Evolutionary conservation across 2,888 invertebrate genomes (phyloP), one percentile per base, ranked within the genome.

Genomic region (Limulus polyphemus): DNA sequence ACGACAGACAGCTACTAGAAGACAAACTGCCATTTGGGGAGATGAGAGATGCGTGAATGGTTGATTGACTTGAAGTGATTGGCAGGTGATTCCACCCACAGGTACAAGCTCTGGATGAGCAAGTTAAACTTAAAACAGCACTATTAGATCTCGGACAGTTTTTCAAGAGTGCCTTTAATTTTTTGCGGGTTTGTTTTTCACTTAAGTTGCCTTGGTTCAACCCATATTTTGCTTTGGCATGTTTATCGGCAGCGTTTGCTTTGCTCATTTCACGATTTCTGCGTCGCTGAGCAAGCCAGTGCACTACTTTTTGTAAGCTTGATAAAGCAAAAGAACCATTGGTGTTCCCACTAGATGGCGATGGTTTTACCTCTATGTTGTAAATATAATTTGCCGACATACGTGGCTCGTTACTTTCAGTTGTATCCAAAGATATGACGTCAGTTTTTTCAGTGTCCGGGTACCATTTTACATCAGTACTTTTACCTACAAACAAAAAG

Each of bases 131-230:
- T 32, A 32, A 32, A 32, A 32, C 3, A 2, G 1, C 32, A 32
- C 32, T 32, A 7, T 32, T 32, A 32, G 32, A 32, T 11, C 32
- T 54, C 54, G 5, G 54, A 5, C 51, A 47, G 51, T 61, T 65
- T 14, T 64, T 66, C 11, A 66, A 56, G 12, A 66, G 56, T 51
- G 60, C 61, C 49, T 66, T 66, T 12, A 66, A 47, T 50, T 59
- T 63, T 56, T 66, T 66, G 59, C 59, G 59, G 3, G 66, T 60
- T 16, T 62, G 59, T 56, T 66, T 66, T 46, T 66, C 66, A 13
- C 64, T 64, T 50, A 66, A 52, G 13, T 63, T 65, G 13, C 17
- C 52, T 12, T 56, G 64, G 14, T 62, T 60, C 16, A 66, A 58
- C 1, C 66, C 66, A 16, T 58, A 66, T 50, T 57, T 62, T 1